Conservation (phyloP, 2,888 invertebrate species). For the Zaprionus obscuricornis region DNA sequence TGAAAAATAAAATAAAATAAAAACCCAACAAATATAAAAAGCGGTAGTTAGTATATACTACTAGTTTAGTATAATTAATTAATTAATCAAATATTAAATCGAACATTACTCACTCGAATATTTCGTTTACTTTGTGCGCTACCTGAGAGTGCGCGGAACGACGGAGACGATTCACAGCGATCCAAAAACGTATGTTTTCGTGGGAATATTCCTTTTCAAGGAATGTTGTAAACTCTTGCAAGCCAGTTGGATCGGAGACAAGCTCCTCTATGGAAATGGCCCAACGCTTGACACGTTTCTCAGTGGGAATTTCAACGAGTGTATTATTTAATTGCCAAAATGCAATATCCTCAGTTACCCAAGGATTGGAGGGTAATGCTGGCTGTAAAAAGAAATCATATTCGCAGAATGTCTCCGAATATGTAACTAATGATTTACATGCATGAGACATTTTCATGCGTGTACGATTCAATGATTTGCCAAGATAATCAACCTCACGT, state of each 20-base stretch:
- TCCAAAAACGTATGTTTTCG: slow-evolving; percentile 99
- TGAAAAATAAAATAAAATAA: slow-evolving; percentile 81
- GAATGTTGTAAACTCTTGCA: slow-evolving; percentile 97
- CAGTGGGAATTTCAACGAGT: slow-evolving; percentile 96
- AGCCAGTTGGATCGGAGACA: slow-evolving; percentile 93
- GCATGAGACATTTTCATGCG: slow-evolving; percentile 97
- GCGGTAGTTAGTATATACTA: not conserved
- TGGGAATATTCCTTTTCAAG: slow-evolving; percentile 98
- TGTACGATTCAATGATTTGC: slow-evolving; percentile 88
- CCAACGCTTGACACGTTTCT: slow-evolving; percentile 97
- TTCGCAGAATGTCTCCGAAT: slow-evolving; percentile 96
- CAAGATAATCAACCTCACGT: slow-evolving; percentile 88
- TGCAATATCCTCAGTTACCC: slow-evolving; percentile 96
- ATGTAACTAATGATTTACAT: slow-evolving; percentile 93
- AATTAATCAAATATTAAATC: not conserved
- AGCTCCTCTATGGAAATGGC: slow-evolving; percentile 96
- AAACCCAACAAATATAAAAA: no score
- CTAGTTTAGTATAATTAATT: not conserved
- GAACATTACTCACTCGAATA: slow-evolving; percentile 92
- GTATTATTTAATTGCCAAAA: slow-evolving; percentile 97
- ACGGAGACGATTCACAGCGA: slow-evolving; percentile 95
- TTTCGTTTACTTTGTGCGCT: slow-evolving; percentile 91
- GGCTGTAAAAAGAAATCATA: slow-evolving; percentile 96
- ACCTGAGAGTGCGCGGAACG: slow-evolving; percentile 94
- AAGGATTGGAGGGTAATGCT: slow-evolving; percentile 97